A percentile compares a stretch with the other conserved stretches of the same genome.
Evolutionary conservation across 2,888 invertebrate species (phyloP).

Genomic region (Balanococcus diminutus): DNA sequence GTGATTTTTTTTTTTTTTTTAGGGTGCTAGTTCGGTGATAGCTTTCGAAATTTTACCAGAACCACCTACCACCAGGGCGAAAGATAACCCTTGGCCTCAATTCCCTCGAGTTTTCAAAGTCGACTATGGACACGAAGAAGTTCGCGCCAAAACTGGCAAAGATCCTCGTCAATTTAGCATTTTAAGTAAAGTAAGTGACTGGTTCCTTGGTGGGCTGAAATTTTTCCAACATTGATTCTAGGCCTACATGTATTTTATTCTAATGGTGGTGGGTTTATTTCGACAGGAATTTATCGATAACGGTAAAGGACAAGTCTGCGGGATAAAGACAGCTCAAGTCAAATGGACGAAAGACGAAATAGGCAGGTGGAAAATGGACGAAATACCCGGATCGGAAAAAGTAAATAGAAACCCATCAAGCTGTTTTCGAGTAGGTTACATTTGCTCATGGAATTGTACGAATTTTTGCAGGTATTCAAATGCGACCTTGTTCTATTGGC

Average conservation of each 20-base stretch:
- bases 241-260: too few species aligned
- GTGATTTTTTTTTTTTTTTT: constrained; percentile 59
- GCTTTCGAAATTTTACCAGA: constrained; percentile 97
- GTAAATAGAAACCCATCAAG: constrained; percentile 59
- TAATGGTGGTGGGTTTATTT: too few species aligned
- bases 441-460: too few species aligned
- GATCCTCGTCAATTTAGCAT: constrained; percentile 95
- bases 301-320: constrained; percentile 85
- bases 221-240: too few species aligned
- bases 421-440: not conserved
- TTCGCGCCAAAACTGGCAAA: constrained; percentile 80
- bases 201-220: not conserved
- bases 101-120: constrained; percentile 96
- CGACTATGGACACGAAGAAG: constrained; percentile 98
- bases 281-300: constrained; percentile 88
- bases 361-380: constrained; percentile 93
- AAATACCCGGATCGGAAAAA: constrained; percentile 79
- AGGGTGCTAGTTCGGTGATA: constrained; percentile 90
- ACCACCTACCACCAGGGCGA: constrained; percentile 78
- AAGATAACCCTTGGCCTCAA: constrained; percentile 98
- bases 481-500: constrained; percentile 93
- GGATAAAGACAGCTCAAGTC: constrained; percentile 87
- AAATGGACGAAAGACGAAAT: constrained; percentile 91
- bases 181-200: constrained; percentile 74
- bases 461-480: constrained; percentile 68